Conservation (phyloP, 2,797 vertebrate genomes). For the Catharus ustulatus region DNA sequence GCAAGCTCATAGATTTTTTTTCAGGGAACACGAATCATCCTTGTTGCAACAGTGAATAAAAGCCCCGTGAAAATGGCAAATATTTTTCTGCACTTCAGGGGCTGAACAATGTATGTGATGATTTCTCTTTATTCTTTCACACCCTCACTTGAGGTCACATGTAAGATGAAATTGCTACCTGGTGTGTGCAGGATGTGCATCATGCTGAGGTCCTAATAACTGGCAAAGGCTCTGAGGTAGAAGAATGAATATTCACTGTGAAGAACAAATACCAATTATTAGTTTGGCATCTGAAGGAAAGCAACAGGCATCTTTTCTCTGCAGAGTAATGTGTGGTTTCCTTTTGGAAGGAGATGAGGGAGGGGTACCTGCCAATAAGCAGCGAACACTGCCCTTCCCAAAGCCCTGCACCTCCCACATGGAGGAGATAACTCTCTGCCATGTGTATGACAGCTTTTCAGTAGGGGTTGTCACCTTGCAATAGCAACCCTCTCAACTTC, state of each 20-base stretch:
- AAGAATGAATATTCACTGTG: neutral
- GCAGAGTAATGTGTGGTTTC: neutral
- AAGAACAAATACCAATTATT: neutral
- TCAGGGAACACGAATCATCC: neutral
- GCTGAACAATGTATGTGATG: neutral
- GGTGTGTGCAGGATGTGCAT: neutral
- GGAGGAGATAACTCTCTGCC: neutral
- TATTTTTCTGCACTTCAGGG: neutral
- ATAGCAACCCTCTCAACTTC: neutral
- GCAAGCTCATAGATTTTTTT: neutral
- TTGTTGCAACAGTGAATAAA: neutral
- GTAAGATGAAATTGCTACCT: neutral
- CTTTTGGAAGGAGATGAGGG: neutral
- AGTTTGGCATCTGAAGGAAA: neutral
- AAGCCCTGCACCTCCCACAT: accelerated
- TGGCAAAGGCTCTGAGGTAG: neutral
- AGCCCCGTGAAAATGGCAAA: neutral
- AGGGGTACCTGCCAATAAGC: neutral
- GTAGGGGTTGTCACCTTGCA: neutral
- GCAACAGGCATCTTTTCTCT: neutral
- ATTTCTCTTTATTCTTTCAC: neutral
- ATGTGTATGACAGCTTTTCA: neutral
- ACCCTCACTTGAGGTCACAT: neutral
- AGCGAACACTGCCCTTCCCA: neutral
- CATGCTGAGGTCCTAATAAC: neutral